Evolutionary conservation across 1,140 invertebrate genomes (phyloP), one percentile per base, ranked within the genome.

Genomic region (Heliconius himera): DNA sequence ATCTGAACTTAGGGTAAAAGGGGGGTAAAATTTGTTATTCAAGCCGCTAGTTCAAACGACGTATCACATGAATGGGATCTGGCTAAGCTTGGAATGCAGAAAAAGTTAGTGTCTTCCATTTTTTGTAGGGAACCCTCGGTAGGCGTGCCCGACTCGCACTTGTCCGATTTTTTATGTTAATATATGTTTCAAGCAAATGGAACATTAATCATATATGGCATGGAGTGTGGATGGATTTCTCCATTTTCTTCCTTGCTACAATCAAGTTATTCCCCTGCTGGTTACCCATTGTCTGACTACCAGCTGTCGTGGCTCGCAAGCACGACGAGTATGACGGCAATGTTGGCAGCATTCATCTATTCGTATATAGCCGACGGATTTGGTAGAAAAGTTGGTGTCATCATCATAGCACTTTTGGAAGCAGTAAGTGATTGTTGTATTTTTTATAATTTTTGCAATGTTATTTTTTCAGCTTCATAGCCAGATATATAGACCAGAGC

Each of bases 191-290:
- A 87, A 96, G 96, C 91, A 18, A 96, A 96, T 81, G 46, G 95
- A 0, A 86, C 94, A 8, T 72, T 88, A 0, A 73, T 96, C 2
- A 82, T 87, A 0, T 95, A 95, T 75, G 96, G 96, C 0, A 87
- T 92, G 13, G 90, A 95, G 51, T 80, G 94, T 3, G 95, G 95
- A 8, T 96, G 95, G 95, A 84, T 94, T 5, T 95, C 96, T 0
- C 95, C 95, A 4, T 89, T 93, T 66, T 87, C 94, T 8, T 93
- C 94, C 2, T 75, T 88, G n/a, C 81, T 96, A 0, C 90, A 93
- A 73, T 91, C 92, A 1, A 70, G 87, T 0, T 36, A 90, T 29
- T 90, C 92, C 0, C 95, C 95, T 0, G 83, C 95, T 1, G 95
- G 93, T 4, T 78, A 54, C 0, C 91, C 94, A 0, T 86, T 96